Percentiles rank a stretch among this genome's conserved stretches.
Evolutionary conservation across 2,888 invertebrate genomes (phyloP).

Genomic region (Hedya salicella): DNA sequence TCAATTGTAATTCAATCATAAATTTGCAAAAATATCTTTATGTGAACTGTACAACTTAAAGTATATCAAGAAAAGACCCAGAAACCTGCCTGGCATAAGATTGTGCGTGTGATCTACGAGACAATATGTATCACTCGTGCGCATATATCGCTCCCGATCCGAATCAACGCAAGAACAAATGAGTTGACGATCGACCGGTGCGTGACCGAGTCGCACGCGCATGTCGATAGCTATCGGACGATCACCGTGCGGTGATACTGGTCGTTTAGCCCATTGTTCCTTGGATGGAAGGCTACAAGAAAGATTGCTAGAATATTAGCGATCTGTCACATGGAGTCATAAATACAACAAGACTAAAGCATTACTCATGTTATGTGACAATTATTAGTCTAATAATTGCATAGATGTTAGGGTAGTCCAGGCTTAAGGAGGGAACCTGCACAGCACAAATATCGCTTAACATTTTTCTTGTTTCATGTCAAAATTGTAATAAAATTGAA

Average conservation of each 20-base stretch:
- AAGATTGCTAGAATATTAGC: neutral
- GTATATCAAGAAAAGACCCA: too few species aligned
- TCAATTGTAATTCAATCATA: too few species aligned
- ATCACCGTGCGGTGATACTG: constrained; percentile 9
- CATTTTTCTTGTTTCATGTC: too few species aligned
- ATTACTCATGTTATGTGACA: too few species aligned
- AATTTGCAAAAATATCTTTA: too few species aligned
- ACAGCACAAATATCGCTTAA: too few species aligned
- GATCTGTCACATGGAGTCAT: neutral
- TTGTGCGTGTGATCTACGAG: neutral
- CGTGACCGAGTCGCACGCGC: constrained; percentile 65
- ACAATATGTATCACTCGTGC: constrained; percentile 29
- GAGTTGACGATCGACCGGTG: constrained; percentile 49
- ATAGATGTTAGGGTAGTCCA: too few species aligned
- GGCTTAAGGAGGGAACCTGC: too few species aligned
- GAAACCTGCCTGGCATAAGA: neutral
- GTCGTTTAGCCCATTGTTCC: constrained; percentile 19
- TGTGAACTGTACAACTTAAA: too few species aligned
- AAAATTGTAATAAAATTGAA: too few species aligned
- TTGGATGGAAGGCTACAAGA: neutral
- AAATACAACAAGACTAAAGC: neutral
- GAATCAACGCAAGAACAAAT: constrained; percentile 43
- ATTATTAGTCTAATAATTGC: too few species aligned
- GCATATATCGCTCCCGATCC: constrained; percentile 20
- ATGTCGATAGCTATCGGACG: constrained; percentile 23